These are phyloP conservation scores for Harpagifer antarcticus DNA, from an alignment of 2,797 vertebrate species.

Conservation along the genomic window DNA sequence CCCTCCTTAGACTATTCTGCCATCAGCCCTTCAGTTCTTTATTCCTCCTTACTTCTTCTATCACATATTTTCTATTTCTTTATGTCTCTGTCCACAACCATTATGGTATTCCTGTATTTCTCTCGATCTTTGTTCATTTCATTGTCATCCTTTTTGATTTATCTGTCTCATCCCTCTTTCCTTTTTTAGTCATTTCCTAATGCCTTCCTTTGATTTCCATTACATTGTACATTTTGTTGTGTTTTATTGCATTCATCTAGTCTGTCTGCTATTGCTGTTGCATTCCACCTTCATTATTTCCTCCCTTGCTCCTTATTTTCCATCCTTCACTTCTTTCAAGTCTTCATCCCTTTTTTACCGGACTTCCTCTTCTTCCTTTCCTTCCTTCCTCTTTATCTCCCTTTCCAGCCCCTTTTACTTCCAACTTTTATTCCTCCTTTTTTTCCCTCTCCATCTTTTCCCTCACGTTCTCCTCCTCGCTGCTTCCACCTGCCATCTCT, in stretches of 20 bases:
- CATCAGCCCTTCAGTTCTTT: neutral
- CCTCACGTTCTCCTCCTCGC: neutral
- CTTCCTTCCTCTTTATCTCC: neutral
- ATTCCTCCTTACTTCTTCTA: neutral
- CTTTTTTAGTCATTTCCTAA: neutral
- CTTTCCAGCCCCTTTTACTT: neutral
- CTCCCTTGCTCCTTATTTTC: neutral
- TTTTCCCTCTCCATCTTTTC: neutral
- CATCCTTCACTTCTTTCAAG: neutral
- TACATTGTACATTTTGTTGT: neutral
- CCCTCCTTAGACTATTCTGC: too few relatives aligned
- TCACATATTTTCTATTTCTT: neutral
- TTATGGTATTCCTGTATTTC: too few relatives aligned
- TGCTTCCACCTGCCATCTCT: neutral
- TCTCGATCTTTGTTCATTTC: too few relatives aligned
- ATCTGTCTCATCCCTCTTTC: neutral
- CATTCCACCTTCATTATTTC: neutral
- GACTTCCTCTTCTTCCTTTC: neutral
- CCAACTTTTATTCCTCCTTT: conserved; percentile 21
- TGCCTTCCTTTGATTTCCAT: neutral
- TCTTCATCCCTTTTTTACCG: too few relatives aligned
- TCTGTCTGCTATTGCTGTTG: neutral
- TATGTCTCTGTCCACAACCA: too few relatives aligned
- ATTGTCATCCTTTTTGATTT: neutral
- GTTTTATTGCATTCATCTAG: neutral